These are phyloP conservation scores for Rhinatrema bivittatum DNA, from an alignment of 2,797 vertebrate species.

Conservation along the genomic window DNA sequence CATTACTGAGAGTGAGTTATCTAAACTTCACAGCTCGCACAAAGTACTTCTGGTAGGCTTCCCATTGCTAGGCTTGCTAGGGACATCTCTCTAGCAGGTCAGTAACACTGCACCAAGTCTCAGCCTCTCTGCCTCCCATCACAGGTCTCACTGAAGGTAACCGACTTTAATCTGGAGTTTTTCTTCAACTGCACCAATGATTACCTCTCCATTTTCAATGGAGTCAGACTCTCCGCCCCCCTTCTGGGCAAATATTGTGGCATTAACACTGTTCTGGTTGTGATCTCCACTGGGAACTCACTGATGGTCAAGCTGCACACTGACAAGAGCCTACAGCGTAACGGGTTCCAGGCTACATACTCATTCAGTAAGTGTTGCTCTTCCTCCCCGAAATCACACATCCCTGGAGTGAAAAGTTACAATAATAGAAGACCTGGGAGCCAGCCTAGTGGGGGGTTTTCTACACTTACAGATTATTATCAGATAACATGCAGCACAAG, in stretches of 20 bases:
- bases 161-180: not conserved
- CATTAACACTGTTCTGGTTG: not conserved
- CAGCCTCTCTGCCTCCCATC: not conserved
- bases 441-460: too few relatives aligned
- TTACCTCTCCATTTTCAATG: not conserved
- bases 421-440: not conserved
- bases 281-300: not conserved
- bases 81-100: too few relatives aligned
- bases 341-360: not conserved
- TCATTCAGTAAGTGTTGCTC: not conserved
- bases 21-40: too few relatives aligned
- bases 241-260: not conserved
- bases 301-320: rapidly evolving
- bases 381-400: not conserved
- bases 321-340: not conserved
- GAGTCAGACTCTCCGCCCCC: not conserved
- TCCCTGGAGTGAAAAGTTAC: not conserved
- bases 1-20: too few relatives aligned
- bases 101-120: too few relatives aligned
- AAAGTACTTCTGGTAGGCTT: too few relatives aligned
- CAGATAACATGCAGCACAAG: too few relatives aligned
- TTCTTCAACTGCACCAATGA: not conserved
- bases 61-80: too few relatives aligned
- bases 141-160: not conserved
- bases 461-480: too few relatives aligned